Evolutionary conservation across 2,113 vertebrate genomes (phyloP), one percentile per base, ranked within the genome.

Genomic region (Irena cyanogastra): DNA sequence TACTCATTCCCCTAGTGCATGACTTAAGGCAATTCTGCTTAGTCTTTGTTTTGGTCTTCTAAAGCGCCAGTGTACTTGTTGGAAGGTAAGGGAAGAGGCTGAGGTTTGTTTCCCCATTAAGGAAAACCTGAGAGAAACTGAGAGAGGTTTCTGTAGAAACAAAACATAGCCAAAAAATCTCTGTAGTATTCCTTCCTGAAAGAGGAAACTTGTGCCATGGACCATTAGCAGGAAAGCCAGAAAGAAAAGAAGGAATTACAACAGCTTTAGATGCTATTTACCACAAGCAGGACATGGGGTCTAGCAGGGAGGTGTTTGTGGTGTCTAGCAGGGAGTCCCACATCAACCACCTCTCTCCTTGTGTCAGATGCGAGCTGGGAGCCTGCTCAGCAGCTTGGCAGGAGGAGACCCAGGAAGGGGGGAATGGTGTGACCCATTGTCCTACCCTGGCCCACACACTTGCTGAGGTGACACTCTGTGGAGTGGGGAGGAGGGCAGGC

Each of bases 21-120:
- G 64, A 78, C 86, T 89, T 91, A 81, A 83, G 88, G 85, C 92
- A 57, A 30, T 86, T 78, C 69, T 82, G n/a, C 49, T 66, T 60
- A 75, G 75, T 88, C 68, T 92, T 83, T 68, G 44, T 33, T 90
- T 88, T 42, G 44, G 69, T 81, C 79, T 93, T 80, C 60, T 86
- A 6, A 93, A 83, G 65, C 3, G 2, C 37, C 50, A 31, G 24
- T 5, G 47, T 68, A 47, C 1, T 2, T 44, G 13, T 20, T 56
- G 52, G 57, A 70, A 88, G 49, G 71, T 35, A 63, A 59, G 56
- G 60, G 31, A 54, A 74, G 76, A 82, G 37, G 17, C 8, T 72
- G 65, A 30, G 20, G 33, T 30, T 87, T 74, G 7, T 74, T 94
- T 60, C 49, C 18, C 41, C 26, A 56, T 64, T 35, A 49, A 74